Conservation (phyloP, 2,113 vertebrate genomes). For the Pipa parva region DNA sequence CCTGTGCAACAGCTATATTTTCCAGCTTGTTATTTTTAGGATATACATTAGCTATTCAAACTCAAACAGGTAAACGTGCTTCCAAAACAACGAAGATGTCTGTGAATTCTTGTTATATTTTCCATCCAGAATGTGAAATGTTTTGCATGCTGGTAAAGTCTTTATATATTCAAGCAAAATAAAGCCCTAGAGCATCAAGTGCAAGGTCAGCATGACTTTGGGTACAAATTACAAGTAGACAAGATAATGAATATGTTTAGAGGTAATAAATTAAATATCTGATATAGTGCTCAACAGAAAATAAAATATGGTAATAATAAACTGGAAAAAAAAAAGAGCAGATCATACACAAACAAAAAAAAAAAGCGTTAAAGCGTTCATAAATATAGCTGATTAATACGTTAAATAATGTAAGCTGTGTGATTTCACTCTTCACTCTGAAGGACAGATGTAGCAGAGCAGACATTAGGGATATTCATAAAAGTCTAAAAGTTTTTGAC, state of each 20-base stretch:
- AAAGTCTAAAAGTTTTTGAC: too few relatives aligned
- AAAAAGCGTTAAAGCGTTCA: too few relatives aligned
- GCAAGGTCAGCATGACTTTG: conserved; percentile 25
- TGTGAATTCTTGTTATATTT: neutral
- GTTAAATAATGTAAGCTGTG: too few relatives aligned
- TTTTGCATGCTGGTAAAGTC: neutral
- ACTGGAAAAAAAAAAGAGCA: too few relatives aligned
- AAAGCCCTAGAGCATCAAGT: neutral
- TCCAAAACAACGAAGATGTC: neutral
- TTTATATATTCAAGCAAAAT: neutral
- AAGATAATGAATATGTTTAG: conserved; percentile 21
- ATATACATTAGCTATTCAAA: neutral
- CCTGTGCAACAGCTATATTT: neutral
- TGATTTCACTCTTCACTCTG: too few relatives aligned
- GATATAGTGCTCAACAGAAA: too few relatives aligned
- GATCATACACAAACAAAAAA: too few relatives aligned
- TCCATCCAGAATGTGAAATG: neutral
- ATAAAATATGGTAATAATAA: neutral
- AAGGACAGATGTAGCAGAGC: too few relatives aligned
- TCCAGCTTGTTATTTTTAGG: neutral
- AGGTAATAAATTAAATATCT: neutral
- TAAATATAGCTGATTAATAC: too few relatives aligned
- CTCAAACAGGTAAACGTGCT: neutral
- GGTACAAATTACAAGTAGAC: conserved; percentile 12
- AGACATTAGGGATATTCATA: too few relatives aligned